phyloP scores from a whole-genome alignment of 2,888 invertebrate species.

The Matsumyia berberina region DNA sequence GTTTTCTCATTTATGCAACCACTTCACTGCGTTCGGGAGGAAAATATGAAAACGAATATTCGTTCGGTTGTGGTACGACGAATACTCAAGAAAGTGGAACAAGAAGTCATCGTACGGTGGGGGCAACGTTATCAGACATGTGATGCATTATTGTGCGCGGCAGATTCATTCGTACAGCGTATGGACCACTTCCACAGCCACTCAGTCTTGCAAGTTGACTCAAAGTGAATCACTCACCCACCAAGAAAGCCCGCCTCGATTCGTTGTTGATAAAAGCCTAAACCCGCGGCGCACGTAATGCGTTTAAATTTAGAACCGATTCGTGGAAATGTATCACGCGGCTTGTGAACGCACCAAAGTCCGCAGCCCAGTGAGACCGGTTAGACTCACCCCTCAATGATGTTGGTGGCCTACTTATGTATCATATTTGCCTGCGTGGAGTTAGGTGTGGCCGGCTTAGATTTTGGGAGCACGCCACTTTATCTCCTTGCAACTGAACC shows the following conservation, averaged over 20 bases:
- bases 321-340: conserved; percentile 46
- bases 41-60: conserved; percentile 52
- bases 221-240: conserved; percentile 65
- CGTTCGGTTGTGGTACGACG: conserved; percentile 22
- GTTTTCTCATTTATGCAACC: conserved; percentile 45
- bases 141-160: conserved; percentile 31
- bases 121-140: conserved; percentile 60
- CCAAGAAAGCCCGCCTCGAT: conserved; percentile 33
- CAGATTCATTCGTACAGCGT: conserved; percentile 8
- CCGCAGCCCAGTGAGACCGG: conserved; percentile 9
- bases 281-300: conserved; percentile 61
- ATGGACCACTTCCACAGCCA: conserved; percentile 67
- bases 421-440: too few relatives aligned
- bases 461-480: conserved; percentile 43
- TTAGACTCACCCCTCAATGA: conserved; percentile 44
- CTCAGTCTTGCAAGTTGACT: conserved; percentile 58
- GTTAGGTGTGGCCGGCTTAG: conserved; percentile 26
- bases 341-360: conserved; percentile 21
- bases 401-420: conserved; percentile 17
- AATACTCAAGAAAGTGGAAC: conserved; percentile 60
- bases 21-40: conserved; percentile 35
- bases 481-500: conserved; percentile 29
- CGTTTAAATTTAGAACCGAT: conserved; percentile 68
- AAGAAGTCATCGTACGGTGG: conserved; percentile 71
- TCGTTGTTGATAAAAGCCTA: conserved; percentile 49